phyloP scores from a whole-genome alignment of 2,888 invertebrate species.

The Drosophila bunnanda region DNA sequence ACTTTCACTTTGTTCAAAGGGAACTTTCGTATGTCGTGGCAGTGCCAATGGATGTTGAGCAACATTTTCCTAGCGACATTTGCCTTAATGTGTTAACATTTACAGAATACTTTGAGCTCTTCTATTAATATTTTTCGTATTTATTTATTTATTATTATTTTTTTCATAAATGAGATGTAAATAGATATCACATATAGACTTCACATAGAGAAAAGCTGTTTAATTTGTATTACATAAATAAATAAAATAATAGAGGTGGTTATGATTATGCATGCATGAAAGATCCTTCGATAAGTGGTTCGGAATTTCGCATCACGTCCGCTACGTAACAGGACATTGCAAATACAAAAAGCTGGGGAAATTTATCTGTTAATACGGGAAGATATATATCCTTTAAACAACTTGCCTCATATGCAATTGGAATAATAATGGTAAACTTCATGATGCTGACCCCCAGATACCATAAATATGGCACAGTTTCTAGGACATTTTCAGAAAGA shows the following conservation, averaged over 20 bases:
- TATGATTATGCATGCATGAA: background rate
- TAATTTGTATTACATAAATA: background rate
- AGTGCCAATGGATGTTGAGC: no score
- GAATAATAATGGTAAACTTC: background rate
- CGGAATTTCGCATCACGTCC: constrained; percentile 1
- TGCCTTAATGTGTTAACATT: no score
- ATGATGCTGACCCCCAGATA: background rate
- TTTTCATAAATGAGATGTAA: no score
- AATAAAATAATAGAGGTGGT: background rate
- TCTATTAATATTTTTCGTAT: no score
- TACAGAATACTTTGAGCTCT: no score
- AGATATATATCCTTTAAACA: background rate
- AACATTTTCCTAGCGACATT: background rate
- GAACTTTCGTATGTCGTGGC: no score
- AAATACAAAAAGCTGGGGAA: background rate
- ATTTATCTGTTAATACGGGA: background rate
- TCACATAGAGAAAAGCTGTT: no score
- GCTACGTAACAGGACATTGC: constrained; percentile 4
- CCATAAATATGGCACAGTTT: background rate
- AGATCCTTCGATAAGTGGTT: no score
- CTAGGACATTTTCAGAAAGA: background rate
- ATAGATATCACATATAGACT: background rate
- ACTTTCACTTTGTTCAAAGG: no score
- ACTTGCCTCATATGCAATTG: constrained; percentile 7
- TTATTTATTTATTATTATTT: no score